A percentile compares a stretch with the other conserved stretches of the same genome.
These are phyloP conservation scores for Camarhynchus parvulus DNA, from an alignment of 2,113 vertebrate genomes.

Conservation along the genomic window DNA sequence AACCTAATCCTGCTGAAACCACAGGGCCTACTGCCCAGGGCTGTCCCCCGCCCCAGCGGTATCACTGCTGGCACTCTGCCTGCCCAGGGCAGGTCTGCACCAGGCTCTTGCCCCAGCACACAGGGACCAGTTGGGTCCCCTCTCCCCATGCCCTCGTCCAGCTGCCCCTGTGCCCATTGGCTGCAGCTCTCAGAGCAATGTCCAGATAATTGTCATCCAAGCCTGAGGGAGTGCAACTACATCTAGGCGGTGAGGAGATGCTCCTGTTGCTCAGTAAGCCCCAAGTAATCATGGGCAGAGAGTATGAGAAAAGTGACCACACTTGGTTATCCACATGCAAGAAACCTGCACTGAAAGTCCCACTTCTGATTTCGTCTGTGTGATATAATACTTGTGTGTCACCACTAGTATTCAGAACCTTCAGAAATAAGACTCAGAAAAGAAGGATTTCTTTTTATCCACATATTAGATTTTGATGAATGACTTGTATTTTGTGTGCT, in stretches of 20 bases:
- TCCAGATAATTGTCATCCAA: not conserved
- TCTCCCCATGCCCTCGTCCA: rapidly evolving
- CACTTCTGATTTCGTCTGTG: not conserved
- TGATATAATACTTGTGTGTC: not conserved
- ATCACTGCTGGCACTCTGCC: not conserved
- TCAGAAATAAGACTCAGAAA: not conserved
- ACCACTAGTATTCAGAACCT: not conserved
- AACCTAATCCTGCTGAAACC: not conserved
- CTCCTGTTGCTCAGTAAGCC: not conserved
- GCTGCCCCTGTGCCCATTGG: too few species aligned
- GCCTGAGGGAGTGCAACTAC: not conserved
- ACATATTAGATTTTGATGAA: not conserved
- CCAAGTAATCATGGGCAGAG: not conserved
- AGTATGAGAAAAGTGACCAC: not conserved
- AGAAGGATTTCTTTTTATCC: not conserved
- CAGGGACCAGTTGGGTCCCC: rapidly evolving
- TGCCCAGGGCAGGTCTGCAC: rapidly evolving
- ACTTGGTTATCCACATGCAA: rapidly evolving
- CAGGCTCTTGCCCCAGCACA: rapidly evolving
- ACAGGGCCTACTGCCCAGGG: not conserved
- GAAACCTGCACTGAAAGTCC: not conserved
- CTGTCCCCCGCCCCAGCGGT: rapidly evolving
- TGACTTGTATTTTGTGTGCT: not conserved
- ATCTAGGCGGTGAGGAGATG: rapidly evolving
- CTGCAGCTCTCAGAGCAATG: not conserved